These are phyloP conservation scores for Caenorhabditis imperialis DNA, from an alignment of 2,888 invertebrate species.

Conservation along the genomic window DNA sequence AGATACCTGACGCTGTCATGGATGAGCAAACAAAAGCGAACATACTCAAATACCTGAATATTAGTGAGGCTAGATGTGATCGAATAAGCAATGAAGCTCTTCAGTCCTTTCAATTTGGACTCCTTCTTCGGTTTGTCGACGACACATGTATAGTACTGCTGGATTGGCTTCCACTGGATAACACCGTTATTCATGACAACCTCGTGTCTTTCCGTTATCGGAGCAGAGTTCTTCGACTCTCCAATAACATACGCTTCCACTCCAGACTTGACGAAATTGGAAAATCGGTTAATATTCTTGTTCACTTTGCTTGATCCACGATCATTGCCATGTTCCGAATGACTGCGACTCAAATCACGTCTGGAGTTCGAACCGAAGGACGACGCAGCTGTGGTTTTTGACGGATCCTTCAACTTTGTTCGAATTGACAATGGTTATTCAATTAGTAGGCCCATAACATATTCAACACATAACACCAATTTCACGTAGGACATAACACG, in stretches of 20 bases:
- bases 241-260: conserved; percentile 91
- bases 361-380: conserved; percentile 26
- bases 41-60: conserved; percentile 74
- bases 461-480: too few relatives aligned
- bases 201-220: conserved; percentile 70
- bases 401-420: too few relatives aligned
- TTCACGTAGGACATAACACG: too few relatives aligned
- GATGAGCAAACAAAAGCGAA: too few relatives aligned
- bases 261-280: conserved; percentile 90
- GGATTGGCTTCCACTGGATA: conserved; percentile 84
- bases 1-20: conserved; percentile 84
- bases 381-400: conserved; percentile 8
- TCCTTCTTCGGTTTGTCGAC: conserved; percentile 97
- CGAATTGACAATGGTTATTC: not conserved
- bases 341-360: conserved; percentile 54
- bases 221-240: conserved; percentile 81
- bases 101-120: conserved; percentile 93
- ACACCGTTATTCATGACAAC: conserved; percentile 78
- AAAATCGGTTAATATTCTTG: conserved; percentile 82
- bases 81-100: conserved; percentile 97
- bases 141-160: conserved; percentile 87
- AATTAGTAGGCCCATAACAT: too few relatives aligned
- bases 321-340: conserved; percentile 55
- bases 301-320: conserved; percentile 52
- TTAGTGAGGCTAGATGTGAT: conserved; percentile 87